A percentile compares a stretch with the other conserved stretches of the same genome.
phyloP scores from a whole-genome alignment of 1,140 invertebrate genomes.

The Zaprionus inermis region DNA sequence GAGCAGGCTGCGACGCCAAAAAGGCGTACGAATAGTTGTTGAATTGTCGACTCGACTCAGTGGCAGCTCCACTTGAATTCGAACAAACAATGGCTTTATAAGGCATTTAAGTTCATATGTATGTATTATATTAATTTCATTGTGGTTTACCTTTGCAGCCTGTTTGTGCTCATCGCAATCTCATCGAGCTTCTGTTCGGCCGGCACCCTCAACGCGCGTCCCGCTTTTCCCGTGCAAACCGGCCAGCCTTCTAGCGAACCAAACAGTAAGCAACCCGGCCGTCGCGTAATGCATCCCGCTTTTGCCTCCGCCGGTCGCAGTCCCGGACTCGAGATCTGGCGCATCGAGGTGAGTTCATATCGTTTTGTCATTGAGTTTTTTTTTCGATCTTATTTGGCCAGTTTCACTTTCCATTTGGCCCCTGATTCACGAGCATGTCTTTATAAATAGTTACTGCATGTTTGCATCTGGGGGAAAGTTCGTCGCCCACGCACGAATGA shows the following conservation, averaged over 20 bases:
- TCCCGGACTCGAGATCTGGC: slow-evolving; percentile 88
- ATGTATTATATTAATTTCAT: background rate
- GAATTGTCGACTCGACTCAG: slow-evolving; percentile 8
- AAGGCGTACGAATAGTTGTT: slow-evolving; percentile 19
- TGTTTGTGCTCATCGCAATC: slow-evolving; percentile 56
- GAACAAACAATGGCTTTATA: slow-evolving; percentile 1
- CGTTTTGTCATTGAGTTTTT: background rate
- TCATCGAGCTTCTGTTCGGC: slow-evolving; percentile 60
- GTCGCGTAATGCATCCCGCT: slow-evolving; percentile 86
- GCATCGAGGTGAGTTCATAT: slow-evolving; percentile 86
- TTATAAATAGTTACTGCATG: slow-evolving; percentile 69
- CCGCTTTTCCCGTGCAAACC: slow-evolving; percentile 69
- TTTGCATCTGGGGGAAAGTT: slow-evolving; percentile 65
- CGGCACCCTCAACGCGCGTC: slow-evolving; percentile 67
- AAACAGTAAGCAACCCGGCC: slow-evolving; percentile 63
- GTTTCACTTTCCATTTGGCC: slow-evolving; percentile 33
- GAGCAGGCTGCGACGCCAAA: slow-evolving; percentile 17
- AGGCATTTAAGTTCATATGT: background rate
- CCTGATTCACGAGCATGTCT: slow-evolving; percentile 7
- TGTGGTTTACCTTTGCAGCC: slow-evolving; percentile 41
- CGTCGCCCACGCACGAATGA: slow-evolving; percentile 71
- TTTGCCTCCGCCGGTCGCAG: slow-evolving; percentile 87
- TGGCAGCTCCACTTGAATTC: background rate
- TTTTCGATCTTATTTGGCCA: background rate
- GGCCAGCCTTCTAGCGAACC: slow-evolving; percentile 48